A percentile compares a stretch with the other conserved stretches of the same genome.
These are phyloP conservation scores for Campopleginae sp. DNA, from an alignment of 2,888 invertebrate genomes.

Conservation along the genomic window DNA sequence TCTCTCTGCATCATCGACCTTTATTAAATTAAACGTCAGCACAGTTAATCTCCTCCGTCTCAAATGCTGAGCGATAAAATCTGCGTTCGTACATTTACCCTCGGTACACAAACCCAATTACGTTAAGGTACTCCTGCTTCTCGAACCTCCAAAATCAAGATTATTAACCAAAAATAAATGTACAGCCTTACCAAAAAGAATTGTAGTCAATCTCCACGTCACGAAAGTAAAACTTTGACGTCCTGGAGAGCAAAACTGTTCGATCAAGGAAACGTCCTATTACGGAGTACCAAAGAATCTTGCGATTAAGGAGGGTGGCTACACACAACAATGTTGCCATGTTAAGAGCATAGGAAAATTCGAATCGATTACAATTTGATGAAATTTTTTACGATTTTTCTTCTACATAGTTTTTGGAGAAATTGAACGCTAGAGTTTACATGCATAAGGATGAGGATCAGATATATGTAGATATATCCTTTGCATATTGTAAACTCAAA, in stretches of 20 bases:
- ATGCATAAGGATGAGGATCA: no score
- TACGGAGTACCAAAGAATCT: no score
- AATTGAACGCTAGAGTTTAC: no score
- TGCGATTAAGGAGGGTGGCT: no score
- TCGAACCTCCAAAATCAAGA: background rate
- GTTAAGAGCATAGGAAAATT: no score
- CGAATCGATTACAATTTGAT: no score
- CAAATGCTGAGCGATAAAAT: conserved; percentile 11
- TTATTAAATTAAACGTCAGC: conserved; percentile 75
- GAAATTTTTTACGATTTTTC: no score
- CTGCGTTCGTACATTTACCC: background rate
- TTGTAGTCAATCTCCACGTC: background rate
- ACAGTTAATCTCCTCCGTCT: conserved; percentile 34
- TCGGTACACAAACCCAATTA: background rate
- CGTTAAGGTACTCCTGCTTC: background rate
- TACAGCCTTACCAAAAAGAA: background rate
- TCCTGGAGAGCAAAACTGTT: background rate
- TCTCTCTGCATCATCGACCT: conserved; percentile 73
- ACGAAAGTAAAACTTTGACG: background rate
- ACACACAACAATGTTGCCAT: no score
- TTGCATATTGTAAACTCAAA: no score
- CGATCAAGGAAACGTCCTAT: no score
- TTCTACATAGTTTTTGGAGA: no score
- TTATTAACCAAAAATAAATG: background rate
- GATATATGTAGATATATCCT: no score